These are phyloP conservation scores for Julus scandinavius DNA, from an alignment of 2,888 invertebrate genomes.

Conservation along the genomic window DNA sequence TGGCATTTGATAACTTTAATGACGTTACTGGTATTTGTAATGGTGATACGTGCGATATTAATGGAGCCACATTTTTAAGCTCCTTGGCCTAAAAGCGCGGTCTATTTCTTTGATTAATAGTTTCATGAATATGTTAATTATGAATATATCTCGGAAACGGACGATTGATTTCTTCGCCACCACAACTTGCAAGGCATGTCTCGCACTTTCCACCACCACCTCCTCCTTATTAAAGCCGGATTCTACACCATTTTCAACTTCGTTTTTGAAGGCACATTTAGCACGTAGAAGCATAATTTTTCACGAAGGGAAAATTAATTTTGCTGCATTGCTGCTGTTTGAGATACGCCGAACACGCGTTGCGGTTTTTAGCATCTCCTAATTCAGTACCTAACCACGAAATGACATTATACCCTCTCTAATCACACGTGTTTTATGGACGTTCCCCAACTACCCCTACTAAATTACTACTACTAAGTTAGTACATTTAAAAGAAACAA, in stretches of 20 bases:
- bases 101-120: constrained; percentile 33
- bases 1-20: not conserved
- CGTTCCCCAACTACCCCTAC: not conserved
- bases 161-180: constrained; percentile 21
- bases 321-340: constrained; percentile 24
- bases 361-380: constrained; percentile 23
- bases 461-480: too few species aligned
- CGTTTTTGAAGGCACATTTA: not conserved
- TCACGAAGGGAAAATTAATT: not conserved
- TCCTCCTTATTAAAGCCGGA: not conserved
- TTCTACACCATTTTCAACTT: constrained; percentile 14
- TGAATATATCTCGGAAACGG: constrained; percentile 3
- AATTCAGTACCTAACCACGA: not conserved
- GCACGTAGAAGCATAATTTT: constrained; percentile 17
- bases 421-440: constrained; percentile 22
- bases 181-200: not conserved
- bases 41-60: not conserved
- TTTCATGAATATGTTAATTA: constrained; percentile 30
- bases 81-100: not conserved
- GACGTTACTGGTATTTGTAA: too few species aligned
- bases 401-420: not conserved
- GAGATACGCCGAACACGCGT: not conserved
- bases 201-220: not conserved
- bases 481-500: too few species aligned
- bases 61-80: not conserved